Conservation (phyloP, 2,797 vertebrate species). For the Synanceia verrucosa region DNA sequence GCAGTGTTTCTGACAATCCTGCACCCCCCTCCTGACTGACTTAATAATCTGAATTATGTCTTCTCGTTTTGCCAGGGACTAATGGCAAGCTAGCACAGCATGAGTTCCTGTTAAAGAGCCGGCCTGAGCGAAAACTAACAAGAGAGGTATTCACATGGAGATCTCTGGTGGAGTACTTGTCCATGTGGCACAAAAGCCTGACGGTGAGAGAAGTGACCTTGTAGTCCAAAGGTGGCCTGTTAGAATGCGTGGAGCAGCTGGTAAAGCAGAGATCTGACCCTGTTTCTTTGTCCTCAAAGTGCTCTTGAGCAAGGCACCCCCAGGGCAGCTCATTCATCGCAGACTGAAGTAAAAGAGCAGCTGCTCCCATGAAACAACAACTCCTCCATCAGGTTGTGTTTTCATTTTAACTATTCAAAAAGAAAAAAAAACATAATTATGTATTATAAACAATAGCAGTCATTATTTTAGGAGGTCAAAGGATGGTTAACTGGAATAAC, state of each 20-base stretch:
- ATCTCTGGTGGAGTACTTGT: slow-evolving; percentile 49
- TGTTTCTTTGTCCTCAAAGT: background rate
- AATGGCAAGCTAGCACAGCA: slow-evolving; percentile 68
- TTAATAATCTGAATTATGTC: slow-evolving; percentile 72
- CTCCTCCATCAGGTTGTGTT: background rate
- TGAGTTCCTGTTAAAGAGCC: slow-evolving; percentile 67
- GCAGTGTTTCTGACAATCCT: slow-evolving; percentile 61
- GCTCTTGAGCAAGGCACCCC: slow-evolving; percentile 51
- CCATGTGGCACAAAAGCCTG: slow-evolving; percentile 60
- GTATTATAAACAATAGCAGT: background rate
- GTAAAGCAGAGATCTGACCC: background rate
- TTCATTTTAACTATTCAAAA: slow-evolving; percentile 6
- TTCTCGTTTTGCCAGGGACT: slow-evolving; percentile 62
- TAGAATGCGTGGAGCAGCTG: slow-evolving; percentile 61
- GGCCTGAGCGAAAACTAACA: slow-evolving; percentile 68
- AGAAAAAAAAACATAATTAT: background rate
- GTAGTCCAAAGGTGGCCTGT: slow-evolving; percentile 43
- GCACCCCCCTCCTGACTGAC: slow-evolving; percentile 44
- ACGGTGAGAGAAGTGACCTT: slow-evolving; percentile 47
- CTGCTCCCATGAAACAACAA: background rate
- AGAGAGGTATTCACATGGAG: slow-evolving; percentile 61
- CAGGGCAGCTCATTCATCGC: background rate
- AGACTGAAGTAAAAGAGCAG: slow-evolving; percentile 22
- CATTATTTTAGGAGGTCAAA: background rate
- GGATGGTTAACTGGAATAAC: background rate